These are phyloP conservation scores for Sebastes taczanowskii DNA, from an alignment of 2,797 vertebrate species.

Conservation along the genomic window DNA sequence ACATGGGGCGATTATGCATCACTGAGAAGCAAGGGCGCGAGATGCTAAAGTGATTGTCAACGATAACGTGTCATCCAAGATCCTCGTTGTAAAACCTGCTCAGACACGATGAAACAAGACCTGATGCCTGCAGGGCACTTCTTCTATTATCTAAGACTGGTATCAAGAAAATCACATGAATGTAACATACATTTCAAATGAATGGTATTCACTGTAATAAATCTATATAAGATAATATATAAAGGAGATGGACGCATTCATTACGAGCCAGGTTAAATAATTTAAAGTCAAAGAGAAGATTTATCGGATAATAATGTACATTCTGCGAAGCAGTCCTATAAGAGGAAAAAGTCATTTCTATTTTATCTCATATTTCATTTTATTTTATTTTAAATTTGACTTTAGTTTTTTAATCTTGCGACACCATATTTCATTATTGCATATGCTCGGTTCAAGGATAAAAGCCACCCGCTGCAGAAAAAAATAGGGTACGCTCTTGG, in stretches of 20 bases:
- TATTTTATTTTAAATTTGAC: constrained; percentile 7
- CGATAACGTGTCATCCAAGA: constrained; percentile 15
- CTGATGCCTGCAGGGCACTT: not conserved
- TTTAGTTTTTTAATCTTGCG: constrained; percentile 22
- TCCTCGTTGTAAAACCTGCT: not conserved
- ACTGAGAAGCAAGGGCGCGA: constrained; percentile 22
- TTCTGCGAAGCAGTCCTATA: not conserved
- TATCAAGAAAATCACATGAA: not conserved
- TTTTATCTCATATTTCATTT: constrained; percentile 10
- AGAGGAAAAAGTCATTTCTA: constrained; percentile 3
- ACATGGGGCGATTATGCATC: constrained; percentile 41
- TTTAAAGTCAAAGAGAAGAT: constrained; percentile 9
- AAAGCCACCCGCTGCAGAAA: constrained; percentile 51
- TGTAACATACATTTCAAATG: not conserved
- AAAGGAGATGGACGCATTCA: not conserved
- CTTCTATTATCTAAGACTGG: not conserved
- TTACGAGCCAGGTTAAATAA: constrained; percentile 2
- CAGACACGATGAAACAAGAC: not conserved
- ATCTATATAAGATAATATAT: constrained; percentile 4
- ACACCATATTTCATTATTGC: constrained; percentile 45
- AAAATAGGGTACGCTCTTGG: constrained; percentile 67
- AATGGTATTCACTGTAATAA: constrained; percentile 11
- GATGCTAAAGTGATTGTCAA: constrained; percentile 34
- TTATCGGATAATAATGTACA: constrained; percentile 3
- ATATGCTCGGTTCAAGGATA: constrained; percentile 65